Evolutionary conservation across 2,113 vertebrate genomes (phyloP).

Genomic region (Bos javanicus): DNA sequence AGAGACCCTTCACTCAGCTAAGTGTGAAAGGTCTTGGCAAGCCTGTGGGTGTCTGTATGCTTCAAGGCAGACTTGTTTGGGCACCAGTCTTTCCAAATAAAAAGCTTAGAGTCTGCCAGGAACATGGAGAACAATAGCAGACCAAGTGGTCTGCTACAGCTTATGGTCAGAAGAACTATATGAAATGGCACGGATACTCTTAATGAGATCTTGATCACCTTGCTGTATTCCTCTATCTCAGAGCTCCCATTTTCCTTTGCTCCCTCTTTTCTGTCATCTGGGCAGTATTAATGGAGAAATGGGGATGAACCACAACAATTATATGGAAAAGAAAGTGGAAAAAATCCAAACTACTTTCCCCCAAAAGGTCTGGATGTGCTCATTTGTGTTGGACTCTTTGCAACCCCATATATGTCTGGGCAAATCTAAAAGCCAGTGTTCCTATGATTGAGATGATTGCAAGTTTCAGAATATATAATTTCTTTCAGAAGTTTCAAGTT

Average conservation of each 20-base stretch:
- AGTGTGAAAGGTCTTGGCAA: background rate
- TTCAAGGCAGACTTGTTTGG: background rate
- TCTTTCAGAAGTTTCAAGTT: slow-evolving; percentile 34
- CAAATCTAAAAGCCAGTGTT: slow-evolving; percentile 43
- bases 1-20: background rate
- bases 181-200: background rate
- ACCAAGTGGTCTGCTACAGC: background rate
- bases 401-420: background rate
- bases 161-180: slow-evolving; percentile 4
- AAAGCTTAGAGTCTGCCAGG: slow-evolving; percentile 32
- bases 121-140: slow-evolving; percentile 21
- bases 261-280: slow-evolving; percentile 58
- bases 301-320: slow-evolving; percentile 64
- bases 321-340: slow-evolving; percentile 66
- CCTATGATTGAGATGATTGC: slow-evolving; percentile 48
- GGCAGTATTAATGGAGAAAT: slow-evolving; percentile 62
- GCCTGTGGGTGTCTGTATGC: background rate
- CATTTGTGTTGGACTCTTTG: background rate
- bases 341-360: slow-evolving; percentile 52
- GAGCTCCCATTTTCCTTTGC: slow-evolving; percentile 6
- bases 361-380: background rate
- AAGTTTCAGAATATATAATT: slow-evolving; percentile 44
- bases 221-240: background rate
- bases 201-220: background rate
- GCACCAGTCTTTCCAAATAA: slow-evolving; percentile 43